These are phyloP conservation scores for Picus viridis DNA, from an alignment of 2,797 vertebrate genomes.

Conservation along the genomic window DNA sequence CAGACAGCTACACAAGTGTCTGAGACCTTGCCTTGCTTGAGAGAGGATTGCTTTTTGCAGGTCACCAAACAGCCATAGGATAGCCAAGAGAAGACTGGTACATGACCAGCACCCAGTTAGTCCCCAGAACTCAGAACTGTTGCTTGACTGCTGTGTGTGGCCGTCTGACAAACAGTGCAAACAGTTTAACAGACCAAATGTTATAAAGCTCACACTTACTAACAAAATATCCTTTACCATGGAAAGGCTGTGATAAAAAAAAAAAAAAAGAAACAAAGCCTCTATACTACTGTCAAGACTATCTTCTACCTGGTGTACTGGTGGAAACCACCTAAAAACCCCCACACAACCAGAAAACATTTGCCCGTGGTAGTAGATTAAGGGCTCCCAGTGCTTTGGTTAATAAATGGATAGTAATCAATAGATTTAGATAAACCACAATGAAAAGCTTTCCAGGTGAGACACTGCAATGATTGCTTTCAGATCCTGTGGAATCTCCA, in stretches of 20 bases:
- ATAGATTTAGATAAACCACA: background rate
- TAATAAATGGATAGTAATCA: background rate
- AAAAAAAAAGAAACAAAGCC: rapidly evolving
- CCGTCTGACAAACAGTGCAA: background rate
- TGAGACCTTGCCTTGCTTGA: background rate
- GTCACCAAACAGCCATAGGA: background rate
- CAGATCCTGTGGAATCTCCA: background rate
- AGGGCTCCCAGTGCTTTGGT: background rate
- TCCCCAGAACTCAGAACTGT: background rate
- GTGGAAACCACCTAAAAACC: background rate
- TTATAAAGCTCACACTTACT: background rate
- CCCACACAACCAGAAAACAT: background rate
- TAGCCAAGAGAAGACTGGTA: background rate
- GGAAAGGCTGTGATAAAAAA: background rate
- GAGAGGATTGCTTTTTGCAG: background rate
- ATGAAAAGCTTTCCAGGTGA: background rate
- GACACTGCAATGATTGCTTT: background rate
- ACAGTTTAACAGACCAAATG: background rate
- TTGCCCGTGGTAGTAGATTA: background rate
- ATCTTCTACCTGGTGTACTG: background rate
- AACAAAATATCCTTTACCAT: background rate
- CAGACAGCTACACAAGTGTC: background rate
- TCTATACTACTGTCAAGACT: background rate
- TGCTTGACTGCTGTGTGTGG: background rate
- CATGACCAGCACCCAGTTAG: background rate